Evolutionary conservation across 2,888 invertebrate genomes (phyloP), one percentile per base, ranked within the genome.

Genomic region (Hydrotaea cyrtoneurina): DNA sequence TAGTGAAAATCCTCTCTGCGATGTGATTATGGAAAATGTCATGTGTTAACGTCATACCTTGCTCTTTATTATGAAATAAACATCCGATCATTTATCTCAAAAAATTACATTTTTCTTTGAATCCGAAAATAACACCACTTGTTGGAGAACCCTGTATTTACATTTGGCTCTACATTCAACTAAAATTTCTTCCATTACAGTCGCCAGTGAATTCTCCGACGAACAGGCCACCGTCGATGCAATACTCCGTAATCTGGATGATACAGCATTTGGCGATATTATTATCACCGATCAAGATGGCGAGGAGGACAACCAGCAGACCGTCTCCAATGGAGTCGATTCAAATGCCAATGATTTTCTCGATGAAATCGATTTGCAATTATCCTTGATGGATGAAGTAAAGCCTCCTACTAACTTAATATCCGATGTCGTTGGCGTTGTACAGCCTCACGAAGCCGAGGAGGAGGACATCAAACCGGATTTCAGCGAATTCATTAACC

Each of bases 151-250:
- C n/a, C n/a, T n/a, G n/a, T n/a, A n/a, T n/a, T n/a, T n/a, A n/a
- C n/a, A n/a, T n/a, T n/a, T n/a, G n/a, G n/a, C n/a, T n/a, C n/a
- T n/a, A n/a, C n/a, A n/a, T n/a, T n/a, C n/a, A n/a, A n/a, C n/a
- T n/a, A n/a, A n/a, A n/a, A n/a, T 36, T 50, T 57, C 36, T 55
- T 76, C 71, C 39, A 75, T 69, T 82, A 66, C 43, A 62, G 85
- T 86, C 39, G 89, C 87, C 0, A 89, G 89, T 66, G 88, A 88
- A 74, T 92, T 92, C 71, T 89, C 91, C 3, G 89, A 89, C 11
- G 92, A 92, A 82, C 92, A 92, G 80, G 91, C 91, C 17, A 91
- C 89, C 21, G 91, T 92, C 4, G 89, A 92, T 83, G 90, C 90
- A 3, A 92, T 92, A 46, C 86, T 92, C 1, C 90, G 90, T 26